Base-by-base conservation (phyloP, 2,113 vertebrate genomes). In the Vulpes ferrilata region DNA sequence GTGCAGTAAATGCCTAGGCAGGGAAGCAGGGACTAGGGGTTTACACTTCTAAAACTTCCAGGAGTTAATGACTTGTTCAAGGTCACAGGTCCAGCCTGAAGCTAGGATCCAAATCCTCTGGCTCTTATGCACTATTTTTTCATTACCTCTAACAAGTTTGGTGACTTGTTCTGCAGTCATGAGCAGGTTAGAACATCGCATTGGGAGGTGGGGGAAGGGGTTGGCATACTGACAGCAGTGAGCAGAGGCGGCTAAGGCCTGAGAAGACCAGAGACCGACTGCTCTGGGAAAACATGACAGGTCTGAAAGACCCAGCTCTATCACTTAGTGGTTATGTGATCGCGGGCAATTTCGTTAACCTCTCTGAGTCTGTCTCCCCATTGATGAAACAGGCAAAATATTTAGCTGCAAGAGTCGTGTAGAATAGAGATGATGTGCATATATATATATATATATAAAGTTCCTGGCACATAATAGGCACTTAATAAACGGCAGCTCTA, bases 41-140 rank as follows among this genome's bases (percentile, higher is more conserved):
- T 48, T 11, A 32, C 0, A 9, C 74, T 79, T 96, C 57, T 78
- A 17, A 80, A 67, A 76, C 43, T 84, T 78, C 57, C 35, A 71
- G 71, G 13, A 87, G 84, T 48, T 80, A 94, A 53, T 32, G 89
- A 59, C 87, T 22, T 48, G 55, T 20, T 82, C 57, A 69, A 76
- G 83, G 88, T 89, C 87, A 88, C 27, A 27, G 0, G 27, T 71
- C 15, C 4, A 43, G 59, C 35, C 71, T 3, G 22, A 65, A 59
- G 88, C 53, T 51, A 35, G 79, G 89, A 69, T 69, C 53, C 90
- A 78, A 35, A 35, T n/a, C 22, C 17, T 76, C 9, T 9, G 83
- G 62, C n/a, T 94, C 48, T 30, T 30, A 59, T 0, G 7, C 30
- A 38, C 3, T n/a, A 57, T 30, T 92, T 93, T 53, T 88, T 67